Conservation (phyloP, 2,113 vertebrate species). For the Oenanthe oenanthe region DNA sequence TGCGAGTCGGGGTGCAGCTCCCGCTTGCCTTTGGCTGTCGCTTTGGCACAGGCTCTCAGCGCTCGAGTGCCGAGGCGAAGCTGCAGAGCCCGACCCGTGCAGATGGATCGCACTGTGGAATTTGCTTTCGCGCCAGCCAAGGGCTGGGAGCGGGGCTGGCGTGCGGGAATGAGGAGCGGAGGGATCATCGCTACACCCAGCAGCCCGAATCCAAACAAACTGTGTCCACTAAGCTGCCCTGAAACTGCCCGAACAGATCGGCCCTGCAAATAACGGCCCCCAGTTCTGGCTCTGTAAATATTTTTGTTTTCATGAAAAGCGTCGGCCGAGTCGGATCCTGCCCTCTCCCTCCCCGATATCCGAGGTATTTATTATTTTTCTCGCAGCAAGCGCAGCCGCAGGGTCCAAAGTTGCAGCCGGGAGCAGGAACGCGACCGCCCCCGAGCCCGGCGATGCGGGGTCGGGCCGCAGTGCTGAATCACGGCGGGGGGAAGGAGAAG, state of each 20-base stretch:
- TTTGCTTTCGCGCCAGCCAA: neutral
- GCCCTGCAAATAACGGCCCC: neutral
- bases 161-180: neutral
- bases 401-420: neutral
- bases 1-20: too few species aligned
- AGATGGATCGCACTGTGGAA: too few species aligned
- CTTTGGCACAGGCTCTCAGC: neutral
- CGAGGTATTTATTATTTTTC: neutral
- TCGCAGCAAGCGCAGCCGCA: neutral
- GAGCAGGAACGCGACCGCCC: neutral
- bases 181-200: neutral
- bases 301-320: neutral
- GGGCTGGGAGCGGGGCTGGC: neutral
- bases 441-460: neutral
- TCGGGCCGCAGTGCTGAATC: constrained; percentile 7
- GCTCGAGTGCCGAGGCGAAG: neutral
- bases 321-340: neutral
- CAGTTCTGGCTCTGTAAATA: neutral
- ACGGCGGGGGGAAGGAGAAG: neutral
- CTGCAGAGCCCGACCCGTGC: neutral
- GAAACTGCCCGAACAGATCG: neutral
- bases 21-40: accelerated
- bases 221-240: neutral
- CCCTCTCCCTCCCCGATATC: neutral
- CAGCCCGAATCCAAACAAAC: neutral